Conservation (phyloP, 2,888 invertebrate genomes). For the Sialis fuliginosa region DNA sequence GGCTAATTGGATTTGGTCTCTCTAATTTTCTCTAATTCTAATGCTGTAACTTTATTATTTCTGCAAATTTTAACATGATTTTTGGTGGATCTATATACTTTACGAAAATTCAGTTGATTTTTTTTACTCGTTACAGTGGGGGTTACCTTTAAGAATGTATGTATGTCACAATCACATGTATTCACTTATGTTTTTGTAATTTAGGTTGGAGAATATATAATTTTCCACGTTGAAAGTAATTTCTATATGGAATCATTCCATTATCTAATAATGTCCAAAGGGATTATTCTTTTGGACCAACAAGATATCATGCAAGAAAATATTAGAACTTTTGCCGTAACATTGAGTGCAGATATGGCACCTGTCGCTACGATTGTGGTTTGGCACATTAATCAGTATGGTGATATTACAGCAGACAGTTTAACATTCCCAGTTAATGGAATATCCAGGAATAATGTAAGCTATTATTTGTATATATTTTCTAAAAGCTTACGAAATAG, state of each 20-base stretch:
- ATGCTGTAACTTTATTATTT: too few relatives aligned
- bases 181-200: slow-evolving; percentile 3
- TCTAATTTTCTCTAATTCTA: too few relatives aligned
- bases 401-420: slow-evolving; percentile 78
- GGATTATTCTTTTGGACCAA: slow-evolving; percentile 69
- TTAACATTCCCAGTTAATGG: slow-evolving; percentile 95
- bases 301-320: slow-evolving; percentile 67
- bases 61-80: too few relatives aligned
- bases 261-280: slow-evolving; percentile 84
- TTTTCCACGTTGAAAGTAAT: slow-evolving; percentile 86
- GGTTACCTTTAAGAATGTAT: too few relatives aligned
- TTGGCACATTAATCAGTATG: slow-evolving; percentile 68
- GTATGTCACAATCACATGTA: too few relatives aligned
- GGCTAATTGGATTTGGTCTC: too few relatives aligned
- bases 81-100: too few relatives aligned
- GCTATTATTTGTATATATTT: slow-evolving; percentile 10
- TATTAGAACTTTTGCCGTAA: slow-evolving; percentile 65
- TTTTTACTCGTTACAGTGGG: too few relatives aligned
- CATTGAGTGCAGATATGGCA: slow-evolving; percentile 76
- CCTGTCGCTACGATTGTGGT: slow-evolving; percentile 81
- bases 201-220: slow-evolving; percentile 83
- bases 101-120: too few relatives aligned
- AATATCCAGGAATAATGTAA: slow-evolving; percentile 75
- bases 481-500: background rate
- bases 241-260: slow-evolving; percentile 78